phyloP scores from a whole-genome alignment of 2,797 vertebrate species.

The Sciurus vulgaris region DNA sequence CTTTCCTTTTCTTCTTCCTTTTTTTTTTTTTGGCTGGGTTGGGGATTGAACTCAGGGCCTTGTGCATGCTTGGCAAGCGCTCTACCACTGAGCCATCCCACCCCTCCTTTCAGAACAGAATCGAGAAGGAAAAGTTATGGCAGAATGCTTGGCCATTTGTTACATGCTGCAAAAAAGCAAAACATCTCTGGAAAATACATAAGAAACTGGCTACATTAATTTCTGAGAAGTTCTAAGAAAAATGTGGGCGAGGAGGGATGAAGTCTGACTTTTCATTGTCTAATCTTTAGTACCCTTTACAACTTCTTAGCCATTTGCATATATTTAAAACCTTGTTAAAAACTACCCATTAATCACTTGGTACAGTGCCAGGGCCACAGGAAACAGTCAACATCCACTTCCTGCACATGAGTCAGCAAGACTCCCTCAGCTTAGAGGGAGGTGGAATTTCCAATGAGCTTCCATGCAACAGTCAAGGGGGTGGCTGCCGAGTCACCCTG shows the following conservation, averaged over 20 bases:
- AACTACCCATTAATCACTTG: background rate
- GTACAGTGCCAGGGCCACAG: background rate
- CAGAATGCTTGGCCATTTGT: background rate
- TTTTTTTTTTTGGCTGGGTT: too few species aligned
- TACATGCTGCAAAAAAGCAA: background rate
- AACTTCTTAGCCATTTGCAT: background rate
- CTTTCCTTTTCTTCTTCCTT: too few species aligned
- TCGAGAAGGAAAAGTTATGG: background rate
- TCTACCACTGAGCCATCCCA: too few species aligned
- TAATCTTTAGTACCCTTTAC: background rate
- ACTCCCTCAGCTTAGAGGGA: background rate
- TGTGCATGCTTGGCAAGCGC: too few species aligned
- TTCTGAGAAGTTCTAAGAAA: slow-evolving; percentile 29
- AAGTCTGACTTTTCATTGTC: background rate
- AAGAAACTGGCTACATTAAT: background rate
- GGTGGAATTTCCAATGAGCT: background rate
- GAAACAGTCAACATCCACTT: background rate
- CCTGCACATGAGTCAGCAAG: background rate
- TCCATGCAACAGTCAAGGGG: background rate
- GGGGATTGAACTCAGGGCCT: too few species aligned
- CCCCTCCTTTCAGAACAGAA: too few species aligned
- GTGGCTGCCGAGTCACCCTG: background rate
- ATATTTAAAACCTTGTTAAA: slow-evolving; percentile 9
- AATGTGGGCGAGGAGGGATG: background rate
- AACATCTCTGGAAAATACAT: background rate